These are phyloP conservation scores for Habrosyne pyritoides DNA, from an alignment of 2,888 invertebrate species.

Conservation along the genomic window DNA sequence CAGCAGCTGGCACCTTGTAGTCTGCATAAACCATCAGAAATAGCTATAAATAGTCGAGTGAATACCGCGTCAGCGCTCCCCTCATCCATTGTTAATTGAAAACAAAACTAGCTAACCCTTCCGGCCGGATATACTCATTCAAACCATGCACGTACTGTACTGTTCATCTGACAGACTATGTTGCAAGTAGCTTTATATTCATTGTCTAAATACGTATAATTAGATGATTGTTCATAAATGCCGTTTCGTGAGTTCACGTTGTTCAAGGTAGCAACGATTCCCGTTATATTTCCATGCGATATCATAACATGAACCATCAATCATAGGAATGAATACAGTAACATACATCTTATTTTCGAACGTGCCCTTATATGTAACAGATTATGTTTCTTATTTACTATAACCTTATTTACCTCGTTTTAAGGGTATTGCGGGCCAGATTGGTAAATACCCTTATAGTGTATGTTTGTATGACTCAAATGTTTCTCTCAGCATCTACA, in stretches of 20 bases:
- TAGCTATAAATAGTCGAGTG: slow-evolving; percentile 14
- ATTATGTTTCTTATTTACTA: no score
- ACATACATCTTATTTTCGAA: no score
- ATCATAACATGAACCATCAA: neutral
- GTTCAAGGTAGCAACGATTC: neutral
- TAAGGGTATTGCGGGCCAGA: no score
- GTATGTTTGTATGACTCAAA: no score
- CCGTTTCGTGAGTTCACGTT: neutral
- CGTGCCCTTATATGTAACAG: no score
- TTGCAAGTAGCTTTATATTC: neutral
- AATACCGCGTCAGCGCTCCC: slow-evolving; percentile 16
- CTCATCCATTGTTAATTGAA: slow-evolving; percentile 34
- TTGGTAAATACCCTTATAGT: no score
- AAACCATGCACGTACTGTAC: neutral
- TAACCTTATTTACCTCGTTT: no score
- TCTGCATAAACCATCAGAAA: slow-evolving; percentile 4
- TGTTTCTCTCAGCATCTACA: no score
- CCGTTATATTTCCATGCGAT: neutral
- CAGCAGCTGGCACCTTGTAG: neutral
- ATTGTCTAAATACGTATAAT: neutral
- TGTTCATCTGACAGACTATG: neutral
- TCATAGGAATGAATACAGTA: neutral
- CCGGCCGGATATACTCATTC: slow-evolving; percentile 24
- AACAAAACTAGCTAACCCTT: slow-evolving; percentile 33
- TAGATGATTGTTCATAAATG: neutral